Percentiles rank a stretch among this genome's conserved stretches.
phyloP scores from a whole-genome alignment of 2,797 vertebrate species.

The Threskiornis aethiopicus region DNA sequence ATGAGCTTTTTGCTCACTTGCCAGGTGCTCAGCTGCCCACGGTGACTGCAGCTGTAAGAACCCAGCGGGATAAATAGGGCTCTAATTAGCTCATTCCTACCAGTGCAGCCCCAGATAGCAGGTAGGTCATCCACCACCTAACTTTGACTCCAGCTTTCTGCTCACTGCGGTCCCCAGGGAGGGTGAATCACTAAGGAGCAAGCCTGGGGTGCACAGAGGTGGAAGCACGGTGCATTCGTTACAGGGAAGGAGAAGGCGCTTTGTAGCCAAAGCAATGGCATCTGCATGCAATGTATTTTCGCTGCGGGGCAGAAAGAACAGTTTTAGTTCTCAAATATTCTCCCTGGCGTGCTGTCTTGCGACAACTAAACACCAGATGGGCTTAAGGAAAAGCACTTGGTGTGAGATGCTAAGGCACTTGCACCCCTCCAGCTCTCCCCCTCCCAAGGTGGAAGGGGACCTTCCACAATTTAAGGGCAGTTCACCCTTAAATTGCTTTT shows the following conservation, averaged over 20 bases:
- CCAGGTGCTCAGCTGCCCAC: not conserved
- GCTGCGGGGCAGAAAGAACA: not conserved
- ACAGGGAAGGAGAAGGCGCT: not conserved
- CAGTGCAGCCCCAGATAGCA: not conserved
- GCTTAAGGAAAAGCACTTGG: not conserved
- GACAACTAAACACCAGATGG: not conserved
- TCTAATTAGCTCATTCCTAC: not conserved
- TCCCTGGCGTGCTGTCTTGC: not conserved
- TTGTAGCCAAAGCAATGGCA: rapidly evolving
- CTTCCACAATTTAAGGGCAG: not conserved
- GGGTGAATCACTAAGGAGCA: not conserved
- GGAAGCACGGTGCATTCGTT: rapidly evolving
- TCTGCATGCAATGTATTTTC: not conserved
- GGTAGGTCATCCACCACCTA: not conserved
- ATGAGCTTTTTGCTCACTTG: not conserved
- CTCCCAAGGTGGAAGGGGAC: not conserved
- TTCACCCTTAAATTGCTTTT: not conserved
- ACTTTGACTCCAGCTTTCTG: not conserved
- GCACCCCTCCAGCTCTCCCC: not conserved
- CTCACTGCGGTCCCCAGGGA: rapidly evolving
- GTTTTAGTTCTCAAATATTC: not conserved
- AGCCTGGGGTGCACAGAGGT: not conserved
- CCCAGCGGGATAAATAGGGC: not conserved
- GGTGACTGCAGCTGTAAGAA: not conserved
- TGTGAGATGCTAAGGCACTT: not conserved